Percentiles rank a stretch among this genome's conserved stretches.
phyloP scores from a whole-genome alignment of 2,888 invertebrate species.

The Sminthurides aquaticus region DNA sequence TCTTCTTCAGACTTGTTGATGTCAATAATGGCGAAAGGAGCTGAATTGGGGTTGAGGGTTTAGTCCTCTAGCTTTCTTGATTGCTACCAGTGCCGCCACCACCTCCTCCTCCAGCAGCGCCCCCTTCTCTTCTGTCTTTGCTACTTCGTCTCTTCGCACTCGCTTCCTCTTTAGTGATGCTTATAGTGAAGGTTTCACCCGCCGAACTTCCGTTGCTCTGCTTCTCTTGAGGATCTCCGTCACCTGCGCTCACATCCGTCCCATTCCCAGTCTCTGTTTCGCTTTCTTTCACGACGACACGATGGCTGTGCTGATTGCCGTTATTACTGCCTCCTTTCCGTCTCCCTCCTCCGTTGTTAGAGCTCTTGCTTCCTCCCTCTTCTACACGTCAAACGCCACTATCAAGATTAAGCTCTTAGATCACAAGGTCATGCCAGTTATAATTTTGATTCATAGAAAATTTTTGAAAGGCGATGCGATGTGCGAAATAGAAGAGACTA shows the following conservation, averaged over 20 bases:
- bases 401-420: slow-evolving; percentile 12
- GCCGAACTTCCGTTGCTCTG: neutral
- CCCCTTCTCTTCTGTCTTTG: slow-evolving; percentile 28
- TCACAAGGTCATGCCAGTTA: slow-evolving; percentile 9
- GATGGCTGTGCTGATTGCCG: slow-evolving; percentile 12
- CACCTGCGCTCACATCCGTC: slow-evolving; percentile 26
- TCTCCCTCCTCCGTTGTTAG: slow-evolving; percentile 5
- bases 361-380: slow-evolving; percentile 2
- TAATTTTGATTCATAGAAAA: slow-evolving; percentile 2
- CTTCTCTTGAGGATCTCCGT: slow-evolving; percentile 22
- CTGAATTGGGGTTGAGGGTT: too few species aligned
- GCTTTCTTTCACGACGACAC: slow-evolving; percentile 5
- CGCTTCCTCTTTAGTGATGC: slow-evolving; percentile 23
- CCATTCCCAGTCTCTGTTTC: slow-evolving; percentile 31
- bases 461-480: too few species aligned
- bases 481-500: too few species aligned
- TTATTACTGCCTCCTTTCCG: slow-evolving; percentile 15
- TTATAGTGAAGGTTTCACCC: slow-evolving; percentile 21
- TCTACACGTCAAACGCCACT: slow-evolving; percentile 11
- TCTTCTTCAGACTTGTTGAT: too few species aligned
- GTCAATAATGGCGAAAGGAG: too few species aligned
- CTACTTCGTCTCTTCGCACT: slow-evolving; percentile 19
- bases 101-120: slow-evolving; percentile 34
- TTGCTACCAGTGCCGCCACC: slow-evolving; percentile 10
- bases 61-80: neutral